Evolutionary conservation across 2,113 vertebrate genomes (phyloP).

Genomic region (Balaenoptera acutorostrata): DNA sequence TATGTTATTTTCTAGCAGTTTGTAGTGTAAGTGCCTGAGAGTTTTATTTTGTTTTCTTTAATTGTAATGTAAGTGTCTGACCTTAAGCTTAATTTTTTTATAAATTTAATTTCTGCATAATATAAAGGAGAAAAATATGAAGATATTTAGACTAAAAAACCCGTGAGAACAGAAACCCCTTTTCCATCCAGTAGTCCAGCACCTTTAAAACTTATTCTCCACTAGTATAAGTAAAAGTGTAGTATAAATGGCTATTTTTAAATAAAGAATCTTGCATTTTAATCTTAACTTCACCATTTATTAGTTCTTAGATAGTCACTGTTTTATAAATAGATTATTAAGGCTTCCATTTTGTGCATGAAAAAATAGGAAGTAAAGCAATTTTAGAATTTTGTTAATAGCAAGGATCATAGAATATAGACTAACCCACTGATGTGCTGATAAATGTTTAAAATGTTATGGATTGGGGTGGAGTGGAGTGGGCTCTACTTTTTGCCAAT

Average conservation of each 20-base stretch:
- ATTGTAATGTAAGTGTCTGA: background rate
- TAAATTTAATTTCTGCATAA: background rate
- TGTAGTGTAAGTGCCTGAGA: background rate
- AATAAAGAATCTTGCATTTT: background rate
- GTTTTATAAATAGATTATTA: background rate
- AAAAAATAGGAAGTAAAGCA: background rate
- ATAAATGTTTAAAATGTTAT: background rate
- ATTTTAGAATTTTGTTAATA: background rate
- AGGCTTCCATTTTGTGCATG: background rate
- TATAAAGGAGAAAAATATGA: background rate
- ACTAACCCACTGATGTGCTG: background rate
- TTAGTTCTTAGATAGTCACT: background rate
- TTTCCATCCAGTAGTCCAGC: background rate
- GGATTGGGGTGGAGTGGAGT: fast-evolving
- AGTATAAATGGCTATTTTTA: background rate
- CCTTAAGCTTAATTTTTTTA: background rate
- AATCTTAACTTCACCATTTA: background rate
- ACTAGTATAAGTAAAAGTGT: background rate
- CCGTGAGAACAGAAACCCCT: background rate
- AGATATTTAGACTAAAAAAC: background rate
- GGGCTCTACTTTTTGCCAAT: background rate
- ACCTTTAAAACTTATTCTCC: background rate
- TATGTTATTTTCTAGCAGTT: background rate
- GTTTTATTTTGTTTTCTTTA: background rate
- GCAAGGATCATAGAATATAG: background rate